Evolutionary conservation across 1,140 invertebrate species (phyloP), one percentile per base, ranked within the genome.

Genomic region (Platorchestia sp.): DNA sequence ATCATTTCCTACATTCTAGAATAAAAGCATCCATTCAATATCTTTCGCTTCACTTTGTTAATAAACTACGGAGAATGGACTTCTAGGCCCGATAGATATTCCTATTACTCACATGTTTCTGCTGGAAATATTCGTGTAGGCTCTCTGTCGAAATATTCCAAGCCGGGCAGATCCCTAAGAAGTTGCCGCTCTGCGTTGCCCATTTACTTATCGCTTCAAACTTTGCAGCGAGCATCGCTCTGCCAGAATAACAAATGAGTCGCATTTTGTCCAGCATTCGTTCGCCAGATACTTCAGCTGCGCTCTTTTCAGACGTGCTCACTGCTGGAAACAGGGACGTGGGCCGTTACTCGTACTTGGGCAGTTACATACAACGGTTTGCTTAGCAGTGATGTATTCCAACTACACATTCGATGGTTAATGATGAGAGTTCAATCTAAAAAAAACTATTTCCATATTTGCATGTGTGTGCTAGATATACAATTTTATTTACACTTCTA

Each of bases 151-250:
- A 75, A 75, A 89, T 89, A 44, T 89, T 89, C 87, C 87, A 43
- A 42, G 87, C 10, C 41, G 10, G n/a, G 87, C 87, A 75, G 87
- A 89, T 89, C 87, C 87, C 87, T 89, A 42, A 89, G 87, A 89
- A 89, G 87, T 89, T 89, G 87, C 87, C 43, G 87, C 87, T 41
- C 87, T 41, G 87, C 87, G 87, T 41, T 89, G 87, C 87, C 87
- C 87, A 89, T 89, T 89, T 89, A 89, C 87, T 89, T 89, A 89
- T 89, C 87, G 87, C 87, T 89, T 89, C 87, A 89, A 89, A 89
- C 41, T 89, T 89, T 41, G n/a, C 41, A 89, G 87, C 87, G 87
- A 89, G 87, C 87, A 89, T 89, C 87, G 87, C 87, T 89, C 87
- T 89, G 87, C 87, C 87, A 89, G 87, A 42, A 89, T 89, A 89